phyloP scores from a whole-genome alignment of 2,797 vertebrate genomes.

The Rhinichthys osculus region DNA sequence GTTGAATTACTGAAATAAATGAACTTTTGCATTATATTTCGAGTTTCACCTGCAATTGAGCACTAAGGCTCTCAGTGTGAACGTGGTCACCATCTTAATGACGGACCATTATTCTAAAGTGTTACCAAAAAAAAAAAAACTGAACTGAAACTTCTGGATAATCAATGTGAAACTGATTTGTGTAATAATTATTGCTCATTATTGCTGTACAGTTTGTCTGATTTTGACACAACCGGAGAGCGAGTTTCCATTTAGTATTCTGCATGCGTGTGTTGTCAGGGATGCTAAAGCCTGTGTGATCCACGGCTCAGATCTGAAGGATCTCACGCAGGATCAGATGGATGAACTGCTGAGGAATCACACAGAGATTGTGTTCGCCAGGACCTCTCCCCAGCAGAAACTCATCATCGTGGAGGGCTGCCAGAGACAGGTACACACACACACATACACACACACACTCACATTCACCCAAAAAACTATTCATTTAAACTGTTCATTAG shows the following conservation, averaged over 20 bases:
- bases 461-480: not conserved
- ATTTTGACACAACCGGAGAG: not conserved
- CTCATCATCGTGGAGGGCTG: conserved; percentile 93
- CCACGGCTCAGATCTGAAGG: conserved; percentile 90
- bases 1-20: too few relatives aligned
- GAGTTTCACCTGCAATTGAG: too few relatives aligned
- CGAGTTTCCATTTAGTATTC: not conserved
- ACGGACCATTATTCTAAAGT: not conserved
- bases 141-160: not conserved
- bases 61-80: too few relatives aligned
- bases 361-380: conserved; percentile 92
- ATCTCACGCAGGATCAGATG: conserved; percentile 85
- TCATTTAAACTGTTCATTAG: not conserved
- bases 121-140: not conserved
- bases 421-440: conserved; percentile 84
- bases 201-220: not conserved
- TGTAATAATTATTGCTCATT: not conserved
- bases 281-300: conserved; percentile 93
- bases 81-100: not conserved
- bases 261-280: conserved; percentile 66
- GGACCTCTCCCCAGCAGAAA: conserved; percentile 91
- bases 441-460: not conserved
- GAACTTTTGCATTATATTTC: too few relatives aligned
- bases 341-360: conserved; percentile 92
- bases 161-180: not conserved